These are phyloP conservation scores for Falco biarmicus DNA, from an alignment of 2,797 vertebrate genomes.

Conservation along the genomic window DNA sequence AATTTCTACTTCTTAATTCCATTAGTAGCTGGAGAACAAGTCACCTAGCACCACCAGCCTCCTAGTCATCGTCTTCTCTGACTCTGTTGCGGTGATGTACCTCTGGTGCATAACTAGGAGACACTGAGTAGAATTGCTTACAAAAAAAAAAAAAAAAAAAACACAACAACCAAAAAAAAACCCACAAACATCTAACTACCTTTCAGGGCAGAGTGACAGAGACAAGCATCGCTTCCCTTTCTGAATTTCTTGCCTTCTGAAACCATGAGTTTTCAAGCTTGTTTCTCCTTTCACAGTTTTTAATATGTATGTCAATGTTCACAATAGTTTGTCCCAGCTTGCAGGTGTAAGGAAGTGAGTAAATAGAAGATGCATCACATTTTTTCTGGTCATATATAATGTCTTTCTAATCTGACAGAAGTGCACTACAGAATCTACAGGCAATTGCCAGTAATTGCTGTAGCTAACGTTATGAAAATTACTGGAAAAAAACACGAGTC, in stretches of 20 bases:
- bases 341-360: neutral
- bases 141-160: neutral
- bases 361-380: neutral
- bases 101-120: neutral
- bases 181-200: neutral
- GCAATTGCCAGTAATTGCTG: neutral
- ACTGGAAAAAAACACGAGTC: neutral
- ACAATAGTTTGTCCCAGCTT: neutral
- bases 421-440: neutral
- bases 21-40: neutral
- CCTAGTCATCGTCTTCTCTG: neutral
- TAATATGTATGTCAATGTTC: neutral
- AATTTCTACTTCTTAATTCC: neutral
- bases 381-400: neutral
- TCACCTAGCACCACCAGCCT: neutral
- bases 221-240: neutral
- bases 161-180: no score
- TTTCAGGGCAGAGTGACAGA: neutral
- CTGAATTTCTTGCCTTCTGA: neutral
- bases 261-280: neutral
- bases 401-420: neutral
- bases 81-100: neutral
- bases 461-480: neutral
- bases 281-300: neutral
- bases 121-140: neutral